A percentile compares a stretch with the other conserved stretches of the same genome.
These are phyloP conservation scores for Sternarchorhynchus goeldii DNA, from an alignment of 2,797 vertebrate genomes.

Conservation along the genomic window DNA sequence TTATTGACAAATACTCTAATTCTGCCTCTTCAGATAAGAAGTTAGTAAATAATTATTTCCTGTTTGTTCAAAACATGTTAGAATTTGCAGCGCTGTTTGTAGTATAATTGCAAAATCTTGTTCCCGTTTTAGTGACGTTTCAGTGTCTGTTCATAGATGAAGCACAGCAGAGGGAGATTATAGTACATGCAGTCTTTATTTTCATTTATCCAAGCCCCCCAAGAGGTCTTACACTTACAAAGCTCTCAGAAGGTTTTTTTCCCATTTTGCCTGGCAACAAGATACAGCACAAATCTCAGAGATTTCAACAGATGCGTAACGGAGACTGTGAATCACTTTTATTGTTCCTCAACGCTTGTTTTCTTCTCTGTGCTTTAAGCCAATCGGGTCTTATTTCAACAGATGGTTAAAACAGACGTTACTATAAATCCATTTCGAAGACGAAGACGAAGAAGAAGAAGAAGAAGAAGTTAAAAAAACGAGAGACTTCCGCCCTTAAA, in stretches of 20 bases:
- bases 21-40: constrained; percentile 60
- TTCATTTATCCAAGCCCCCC: constrained; percentile 24
- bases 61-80: constrained; percentile 50
- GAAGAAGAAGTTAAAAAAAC: constrained; percentile 53
- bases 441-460: constrained; percentile 50
- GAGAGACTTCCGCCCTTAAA: constrained; percentile 60
- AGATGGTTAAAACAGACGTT: constrained; percentile 77
- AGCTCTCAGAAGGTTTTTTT: constrained; percentile 41
- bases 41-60: constrained; percentile 61
- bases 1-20: constrained; percentile 62
- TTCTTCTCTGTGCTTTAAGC: constrained; percentile 51
- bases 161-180: constrained; percentile 31
- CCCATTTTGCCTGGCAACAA: constrained; percentile 68
- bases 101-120: constrained; percentile 38
- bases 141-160: constrained; percentile 20
- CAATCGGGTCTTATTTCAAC: constrained; percentile 68
- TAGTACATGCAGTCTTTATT: constrained; percentile 28
- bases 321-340: constrained; percentile 72
- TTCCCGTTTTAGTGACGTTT: constrained; percentile 32
- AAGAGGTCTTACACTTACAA: constrained; percentile 42
- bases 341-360: constrained; percentile 71
- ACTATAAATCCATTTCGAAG: constrained; percentile 68
- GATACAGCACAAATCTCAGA: constrained; percentile 61
- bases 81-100: constrained; percentile 41
- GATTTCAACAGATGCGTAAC: constrained; percentile 63